A percentile compares a stretch with the other conserved stretches of the same genome.
Evolutionary conservation across 1,140 invertebrate species (phyloP).

Genomic region (Drosophila teissieri): DNA sequence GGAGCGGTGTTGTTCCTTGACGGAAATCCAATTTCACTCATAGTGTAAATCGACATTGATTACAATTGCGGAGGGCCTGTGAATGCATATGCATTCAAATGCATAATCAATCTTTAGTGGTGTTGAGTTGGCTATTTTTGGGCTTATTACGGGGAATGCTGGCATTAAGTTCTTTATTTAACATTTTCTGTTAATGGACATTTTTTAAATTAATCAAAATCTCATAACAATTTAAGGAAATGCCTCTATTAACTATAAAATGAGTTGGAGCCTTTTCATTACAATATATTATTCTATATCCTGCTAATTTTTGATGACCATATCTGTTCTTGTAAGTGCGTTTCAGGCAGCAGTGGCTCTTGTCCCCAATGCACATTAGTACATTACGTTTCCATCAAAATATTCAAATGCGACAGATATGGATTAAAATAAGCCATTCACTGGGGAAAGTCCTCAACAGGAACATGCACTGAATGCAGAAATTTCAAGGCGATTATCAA

Average conservation of each 20-base stretch:
- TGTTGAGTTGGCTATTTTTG: background rate
- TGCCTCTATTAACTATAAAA: no score
- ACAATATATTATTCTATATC: background rate
- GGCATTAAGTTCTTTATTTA: no score
- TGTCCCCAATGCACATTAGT: background rate
- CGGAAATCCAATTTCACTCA: slow-evolving; percentile 47
- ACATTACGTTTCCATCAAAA: slow-evolving; percentile 40
- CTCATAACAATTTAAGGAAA: no score
- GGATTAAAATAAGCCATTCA: slow-evolving; percentile 37
- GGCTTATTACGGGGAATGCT: background rate
- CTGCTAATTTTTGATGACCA: background rate
- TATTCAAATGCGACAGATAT: slow-evolving; percentile 45
- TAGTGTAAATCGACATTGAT: slow-evolving; percentile 35
- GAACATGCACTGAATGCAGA: slow-evolving; percentile 19
- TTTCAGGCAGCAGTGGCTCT: slow-evolving; percentile 1
- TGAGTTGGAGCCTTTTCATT: no score
- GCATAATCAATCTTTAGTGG: slow-evolving; percentile 29
- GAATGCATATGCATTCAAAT: slow-evolving; percentile 34
- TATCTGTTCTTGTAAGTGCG: background rate
- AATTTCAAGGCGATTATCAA: slow-evolving; percentile 58
- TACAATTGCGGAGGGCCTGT: slow-evolving; percentile 11
- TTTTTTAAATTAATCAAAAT: no score
- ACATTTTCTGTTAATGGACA: no score
- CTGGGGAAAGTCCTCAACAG: background rate
- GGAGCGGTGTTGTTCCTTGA: slow-evolving; percentile 8